These are phyloP conservation scores for Philopedon plagiatum DNA, from an alignment of 2,888 invertebrate genomes.

Conservation along the genomic window DNA sequence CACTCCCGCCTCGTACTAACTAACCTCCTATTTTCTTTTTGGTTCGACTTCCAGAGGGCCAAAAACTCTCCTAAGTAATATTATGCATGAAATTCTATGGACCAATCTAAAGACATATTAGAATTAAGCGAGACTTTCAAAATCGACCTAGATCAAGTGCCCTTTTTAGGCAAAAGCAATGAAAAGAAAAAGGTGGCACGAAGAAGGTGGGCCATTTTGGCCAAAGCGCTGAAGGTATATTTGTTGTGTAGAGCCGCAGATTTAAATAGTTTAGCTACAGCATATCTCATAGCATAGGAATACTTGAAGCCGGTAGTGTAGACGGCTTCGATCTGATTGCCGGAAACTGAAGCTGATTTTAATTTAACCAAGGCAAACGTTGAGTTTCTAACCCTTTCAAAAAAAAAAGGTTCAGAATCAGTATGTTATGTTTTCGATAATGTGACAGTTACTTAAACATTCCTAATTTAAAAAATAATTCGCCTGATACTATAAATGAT, in stretches of 20 bases:
- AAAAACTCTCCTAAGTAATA: conserved; percentile 29
- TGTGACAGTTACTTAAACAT: too few relatives aligned
- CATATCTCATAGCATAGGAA: too few relatives aligned
- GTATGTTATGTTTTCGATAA: too few relatives aligned
- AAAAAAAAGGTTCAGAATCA: too few relatives aligned
- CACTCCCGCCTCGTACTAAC: not conserved
- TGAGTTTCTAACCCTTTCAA: too few relatives aligned
- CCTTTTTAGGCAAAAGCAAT: conserved; percentile 61
- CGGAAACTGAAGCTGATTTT: too few relatives aligned
- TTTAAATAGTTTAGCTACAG: not conserved
- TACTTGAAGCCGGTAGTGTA: too few relatives aligned
- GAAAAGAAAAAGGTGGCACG: conserved; percentile 73
- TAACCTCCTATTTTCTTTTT: conserved; percentile 29
- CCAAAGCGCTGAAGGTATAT: conserved; percentile 74
- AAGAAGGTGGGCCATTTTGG: conserved; percentile 79
- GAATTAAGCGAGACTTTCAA: conserved; percentile 63
- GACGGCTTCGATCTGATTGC: too few relatives aligned
- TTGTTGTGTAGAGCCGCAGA: not conserved
- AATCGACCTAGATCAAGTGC: conserved; percentile 64
- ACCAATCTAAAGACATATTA: conserved; percentile 65
- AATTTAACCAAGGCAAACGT: too few relatives aligned
- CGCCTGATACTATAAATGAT: too few relatives aligned
- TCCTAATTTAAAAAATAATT: too few relatives aligned
- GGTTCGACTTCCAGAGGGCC: conserved; percentile 43
- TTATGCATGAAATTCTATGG: conserved; percentile 65